A percentile compares a stretch with the other conserved stretches of the same genome.
Conservation (phyloP, 2,797 vertebrate genomes). For the Brachymystax lenok region DNA sequence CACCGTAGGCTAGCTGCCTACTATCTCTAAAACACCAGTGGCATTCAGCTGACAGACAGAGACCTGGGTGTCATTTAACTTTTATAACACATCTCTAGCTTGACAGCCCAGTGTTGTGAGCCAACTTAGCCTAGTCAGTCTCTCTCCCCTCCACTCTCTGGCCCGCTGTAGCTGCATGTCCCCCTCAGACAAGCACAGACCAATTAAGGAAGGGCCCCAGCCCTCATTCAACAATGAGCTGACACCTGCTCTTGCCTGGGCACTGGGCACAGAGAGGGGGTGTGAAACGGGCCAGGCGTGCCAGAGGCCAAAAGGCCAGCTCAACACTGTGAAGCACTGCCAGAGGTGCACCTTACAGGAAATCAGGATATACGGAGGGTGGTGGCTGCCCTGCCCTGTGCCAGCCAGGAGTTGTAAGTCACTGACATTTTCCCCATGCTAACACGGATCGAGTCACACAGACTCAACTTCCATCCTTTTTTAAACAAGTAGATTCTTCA, state of each 20-base stretch:
- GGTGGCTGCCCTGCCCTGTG: neutral
- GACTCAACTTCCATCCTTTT: slow-evolving; percentile 21
- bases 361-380: slow-evolving; percentile 15
- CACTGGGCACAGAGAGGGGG: slow-evolving; percentile 3
- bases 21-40: neutral
- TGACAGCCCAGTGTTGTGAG: slow-evolving; percentile 28
- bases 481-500: slow-evolving; percentile 21
- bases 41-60: slow-evolving; percentile 26
- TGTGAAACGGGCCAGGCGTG: slow-evolving; percentile 44
- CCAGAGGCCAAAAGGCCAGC: slow-evolving; percentile 61
- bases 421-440: slow-evolving; percentile 19
- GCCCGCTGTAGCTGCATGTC: slow-evolving; percentile 37
- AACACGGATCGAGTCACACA: slow-evolving; percentile 26
- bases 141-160: slow-evolving; percentile 23
- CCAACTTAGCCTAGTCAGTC: slow-evolving; percentile 10
- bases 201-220: slow-evolving; percentile 46
- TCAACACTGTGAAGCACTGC: slow-evolving; percentile 45
- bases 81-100: slow-evolving; percentile 13
- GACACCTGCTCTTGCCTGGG: slow-evolving; percentile 52
- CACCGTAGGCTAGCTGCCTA: neutral
- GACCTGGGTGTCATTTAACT: slow-evolving; percentile 26
- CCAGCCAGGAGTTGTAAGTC: slow-evolving; percentile 27
- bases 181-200: slow-evolving; percentile 45
- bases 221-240: slow-evolving; percentile 50
- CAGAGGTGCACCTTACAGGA: slow-evolving; percentile 51